Conservation (phyloP, 2,888 invertebrate species). For the Napeogenes inachia region DNA sequence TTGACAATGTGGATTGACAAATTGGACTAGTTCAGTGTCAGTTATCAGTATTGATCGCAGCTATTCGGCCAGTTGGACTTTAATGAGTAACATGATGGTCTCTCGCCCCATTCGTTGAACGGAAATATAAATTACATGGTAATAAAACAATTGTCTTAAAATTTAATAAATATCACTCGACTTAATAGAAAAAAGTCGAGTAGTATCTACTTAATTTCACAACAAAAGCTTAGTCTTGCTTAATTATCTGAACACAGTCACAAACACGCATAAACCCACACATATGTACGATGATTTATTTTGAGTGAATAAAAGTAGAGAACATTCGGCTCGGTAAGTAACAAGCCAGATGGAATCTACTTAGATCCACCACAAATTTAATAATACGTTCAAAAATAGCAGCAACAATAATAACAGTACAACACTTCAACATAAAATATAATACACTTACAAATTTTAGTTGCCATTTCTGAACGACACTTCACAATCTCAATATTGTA, state of each 20-base stretch:
- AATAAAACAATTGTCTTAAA: conserved; percentile 5
- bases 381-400: not conserved
- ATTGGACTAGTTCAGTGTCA: conserved; percentile 1
- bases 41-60: no score
- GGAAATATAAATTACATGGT: not conserved
- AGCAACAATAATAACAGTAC: not conserved
- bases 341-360: conserved; percentile 34
- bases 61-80: no score
- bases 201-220: conserved; percentile 34
- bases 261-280: conserved; percentile 29
- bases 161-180: not conserved
- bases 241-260: conserved; percentile 28
- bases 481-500: no score
- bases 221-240: not conserved
- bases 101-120: no score
- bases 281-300: conserved; percentile 2
- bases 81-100: no score
- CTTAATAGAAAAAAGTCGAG: conserved; percentile 22
- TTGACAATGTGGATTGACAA: not conserved
- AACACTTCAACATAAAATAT: not conserved
- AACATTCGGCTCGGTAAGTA: conserved; percentile 24
- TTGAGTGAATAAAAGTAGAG: conserved; percentile 30
- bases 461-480: no score
- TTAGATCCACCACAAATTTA: conserved; percentile 17
- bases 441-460: not conserved